A percentile compares a stretch with the other conserved stretches of the same genome.
phyloP scores from a whole-genome alignment of 2,113 vertebrate genomes.

The Lutjanus erythropterus region DNA sequence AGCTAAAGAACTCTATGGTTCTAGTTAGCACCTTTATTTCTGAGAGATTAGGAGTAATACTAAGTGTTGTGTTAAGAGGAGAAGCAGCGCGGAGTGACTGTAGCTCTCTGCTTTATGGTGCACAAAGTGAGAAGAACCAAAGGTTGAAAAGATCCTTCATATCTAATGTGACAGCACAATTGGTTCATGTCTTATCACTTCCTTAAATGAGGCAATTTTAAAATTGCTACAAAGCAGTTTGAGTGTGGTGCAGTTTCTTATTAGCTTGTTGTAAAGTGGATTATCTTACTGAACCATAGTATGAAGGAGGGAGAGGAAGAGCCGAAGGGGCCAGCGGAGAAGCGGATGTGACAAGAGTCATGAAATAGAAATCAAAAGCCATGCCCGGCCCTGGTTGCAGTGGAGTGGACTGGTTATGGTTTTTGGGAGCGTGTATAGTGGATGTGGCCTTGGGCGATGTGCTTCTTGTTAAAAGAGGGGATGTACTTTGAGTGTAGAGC shows the following conservation, averaged over 20 bases:
- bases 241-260: constrained; percentile 44
- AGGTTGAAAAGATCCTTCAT: constrained; percentile 7
- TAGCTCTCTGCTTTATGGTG: constrained; percentile 28
- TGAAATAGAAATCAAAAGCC: constrained; percentile 77
- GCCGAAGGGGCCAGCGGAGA: constrained; percentile 51
- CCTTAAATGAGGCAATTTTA: constrained; percentile 25
- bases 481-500: constrained; percentile 65
- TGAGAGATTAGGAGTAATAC: constrained; percentile 55
- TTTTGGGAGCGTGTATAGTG: constrained; percentile 64
- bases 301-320: constrained; percentile 56
- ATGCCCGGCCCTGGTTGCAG: constrained; percentile 56
- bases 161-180: constrained; percentile 8
- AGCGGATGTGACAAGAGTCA: constrained; percentile 71
- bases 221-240: constrained; percentile 39
- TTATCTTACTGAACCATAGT: constrained; percentile 49
- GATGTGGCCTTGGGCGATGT: constrained; percentile 72
- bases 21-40: too few relatives aligned
- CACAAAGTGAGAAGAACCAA: constrained; percentile 31
- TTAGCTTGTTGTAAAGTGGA: constrained; percentile 59
- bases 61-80: constrained; percentile 51
- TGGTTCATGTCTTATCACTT: constrained; percentile 20
- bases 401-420: constrained; percentile 52
- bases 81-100: constrained; percentile 21
- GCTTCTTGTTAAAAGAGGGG: constrained; percentile 72
- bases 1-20: too few relatives aligned